Evolutionary conservation across 2,113 vertebrate genomes (phyloP), one percentile per base, ranked within the genome.

Genomic region (Prinia subflava): DNA sequence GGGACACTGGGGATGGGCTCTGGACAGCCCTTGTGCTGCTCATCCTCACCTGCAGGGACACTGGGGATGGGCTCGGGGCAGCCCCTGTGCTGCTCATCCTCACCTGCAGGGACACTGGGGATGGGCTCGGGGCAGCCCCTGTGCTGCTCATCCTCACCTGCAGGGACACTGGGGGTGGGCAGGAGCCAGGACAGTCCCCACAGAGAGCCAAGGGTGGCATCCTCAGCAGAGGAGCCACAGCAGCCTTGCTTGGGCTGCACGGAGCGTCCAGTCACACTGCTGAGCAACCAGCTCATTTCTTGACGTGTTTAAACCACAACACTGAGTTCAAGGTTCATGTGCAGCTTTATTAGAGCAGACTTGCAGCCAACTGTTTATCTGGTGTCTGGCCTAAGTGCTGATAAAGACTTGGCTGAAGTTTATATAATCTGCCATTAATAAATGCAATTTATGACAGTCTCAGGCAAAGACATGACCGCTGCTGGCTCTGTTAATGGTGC

Each of bases 401-500:
- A 97, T 96, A 94, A 96, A 95, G 92, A 50, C 62, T 92, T 97
- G 91, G 94, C 94, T 88, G 78, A 81, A 80, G 87, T 65, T 57
- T 67, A 73, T 74, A 74, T 67, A 77, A 94, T 91, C 85, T 96
- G 75, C 59, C 92, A 90, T 83, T 94, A 95, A 90, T 88, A 94
- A 92, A 73, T 19, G 63, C 68, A 91, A 95, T 91, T 95, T 92
- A 92, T 47, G 44, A 83, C 10, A 14, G 87, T 90, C 55, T 93
- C 42, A 87, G 83, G 64, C 79, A 94, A 80, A 86, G 59, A 52
- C 70, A 88, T 10, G 24, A 91, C 63, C 63, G 11, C 63, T 69
- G 71, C 85, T 96, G 90, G 93, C 89, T 95, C 62, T 0, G 0
- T 22, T 62, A 60, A 25, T 5, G 18, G 49, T 42, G 57, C 0